Conservation (phyloP, 2,888 invertebrate genomes). For the Autographa gamma region DNA sequence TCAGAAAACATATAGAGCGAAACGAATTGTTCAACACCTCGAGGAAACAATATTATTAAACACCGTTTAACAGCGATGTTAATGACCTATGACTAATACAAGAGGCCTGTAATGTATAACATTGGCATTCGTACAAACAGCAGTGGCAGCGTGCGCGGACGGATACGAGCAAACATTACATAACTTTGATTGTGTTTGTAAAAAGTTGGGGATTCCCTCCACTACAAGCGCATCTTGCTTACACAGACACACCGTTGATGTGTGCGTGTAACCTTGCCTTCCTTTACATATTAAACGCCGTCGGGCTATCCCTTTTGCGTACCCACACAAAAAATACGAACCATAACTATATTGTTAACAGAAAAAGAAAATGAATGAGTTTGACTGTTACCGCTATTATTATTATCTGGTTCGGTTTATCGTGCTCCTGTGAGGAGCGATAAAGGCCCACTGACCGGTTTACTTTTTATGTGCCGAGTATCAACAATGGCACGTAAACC, state of each 20-base stretch:
- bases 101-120: conserved; percentile 84
- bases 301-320: conserved; percentile 88
- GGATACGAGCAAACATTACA: conserved; percentile 88
- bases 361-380: conserved; percentile 87
- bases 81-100: conserved; percentile 87
- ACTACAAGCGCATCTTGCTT: conserved; percentile 83
- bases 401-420: conserved; percentile 83
- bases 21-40: conserved; percentile 63
- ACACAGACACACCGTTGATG: conserved; percentile 77
- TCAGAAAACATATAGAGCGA: conserved; percentile 54
- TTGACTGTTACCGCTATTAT: conserved; percentile 87
- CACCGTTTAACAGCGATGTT: conserved; percentile 79
- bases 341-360: conserved; percentile 85
- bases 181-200: conserved; percentile 89
- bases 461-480: conserved; percentile 85
- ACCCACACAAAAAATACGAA: conserved; percentile 85
- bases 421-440: conserved; percentile 83
- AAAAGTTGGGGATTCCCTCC: conserved; percentile 89
- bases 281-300: conserved; percentile 89
- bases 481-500: conserved; percentile 87
- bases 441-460: conserved; percentile 86
- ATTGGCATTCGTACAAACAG: conserved; percentile 87
- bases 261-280: conserved; percentile 88
- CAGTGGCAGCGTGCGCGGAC: conserved; percentile 82
- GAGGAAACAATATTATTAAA: conserved; percentile 78